Evolutionary conservation across 2,113 vertebrate species (phyloP).

Genomic region (Pterocles orientalis): DNA sequence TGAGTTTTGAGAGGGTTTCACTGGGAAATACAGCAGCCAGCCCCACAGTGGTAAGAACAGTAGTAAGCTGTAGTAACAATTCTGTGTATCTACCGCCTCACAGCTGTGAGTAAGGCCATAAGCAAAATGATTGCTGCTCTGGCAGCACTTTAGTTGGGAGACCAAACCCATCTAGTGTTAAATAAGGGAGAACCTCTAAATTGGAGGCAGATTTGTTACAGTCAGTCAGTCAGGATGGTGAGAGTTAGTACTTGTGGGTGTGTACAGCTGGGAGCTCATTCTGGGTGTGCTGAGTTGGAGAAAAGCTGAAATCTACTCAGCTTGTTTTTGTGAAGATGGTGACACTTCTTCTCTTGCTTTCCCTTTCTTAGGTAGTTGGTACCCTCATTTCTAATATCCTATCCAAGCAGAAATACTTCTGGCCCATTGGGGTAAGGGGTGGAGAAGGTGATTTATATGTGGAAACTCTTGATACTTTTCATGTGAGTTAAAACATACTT

Average conservation of each 20-base stretch:
- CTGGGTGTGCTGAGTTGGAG: constrained; percentile 7
- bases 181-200: neutral
- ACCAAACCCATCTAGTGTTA: neutral
- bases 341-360: neutral
- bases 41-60: neutral
- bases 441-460: neutral
- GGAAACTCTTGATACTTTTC: constrained; percentile 1
- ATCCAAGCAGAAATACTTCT: constrained; percentile 35
- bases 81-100: neutral
- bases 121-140: neutral
- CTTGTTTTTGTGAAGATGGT: constrained; percentile 4
- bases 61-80: neutral
- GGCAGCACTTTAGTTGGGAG: neutral
- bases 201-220: neutral
- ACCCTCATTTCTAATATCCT: constrained; percentile 1
- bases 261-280: neutral
- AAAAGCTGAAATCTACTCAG: constrained; percentile 5
- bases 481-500: neutral
- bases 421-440: constrained; percentile 14
- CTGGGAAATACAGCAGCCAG: neutral
- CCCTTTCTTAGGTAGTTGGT: constrained; percentile 29
- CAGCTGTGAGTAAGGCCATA: neutral
- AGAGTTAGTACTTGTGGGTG: neutral
- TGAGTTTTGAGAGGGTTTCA: neutral
- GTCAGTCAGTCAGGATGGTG: neutral